A percentile compares a stretch with the other conserved stretches of the same genome.
These are phyloP conservation scores for Epinephelus fuscoguttatus DNA, from an alignment of 2,113 vertebrate species.

Conservation along the genomic window DNA sequence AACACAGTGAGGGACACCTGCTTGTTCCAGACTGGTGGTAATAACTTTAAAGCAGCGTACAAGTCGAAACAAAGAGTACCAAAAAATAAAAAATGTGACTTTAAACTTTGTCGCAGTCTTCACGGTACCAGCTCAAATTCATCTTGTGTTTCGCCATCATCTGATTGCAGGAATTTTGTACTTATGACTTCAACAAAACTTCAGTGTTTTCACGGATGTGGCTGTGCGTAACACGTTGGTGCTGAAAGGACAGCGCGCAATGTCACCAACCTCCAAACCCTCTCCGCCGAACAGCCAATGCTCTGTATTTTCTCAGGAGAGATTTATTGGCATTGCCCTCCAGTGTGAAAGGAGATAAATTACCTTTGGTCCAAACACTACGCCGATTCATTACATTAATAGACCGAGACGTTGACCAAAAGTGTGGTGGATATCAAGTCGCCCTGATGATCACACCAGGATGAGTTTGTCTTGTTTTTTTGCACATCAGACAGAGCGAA, in stretches of 20 bases:
- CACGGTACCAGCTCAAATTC: neutral
- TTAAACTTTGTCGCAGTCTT: neutral
- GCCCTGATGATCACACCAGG: constrained; percentile 5
- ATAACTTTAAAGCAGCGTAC: neutral
- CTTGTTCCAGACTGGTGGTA: neutral
- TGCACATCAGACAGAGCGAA: neutral
- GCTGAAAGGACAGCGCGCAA: constrained; percentile 80
- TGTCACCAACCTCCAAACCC: constrained; percentile 12
- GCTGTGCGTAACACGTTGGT: constrained; percentile 52
- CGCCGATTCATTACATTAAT: neutral
- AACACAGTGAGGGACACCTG: neutral
- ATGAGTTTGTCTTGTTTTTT: neutral
- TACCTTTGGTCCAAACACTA: neutral
- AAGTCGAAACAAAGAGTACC: neutral
- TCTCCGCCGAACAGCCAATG: neutral
- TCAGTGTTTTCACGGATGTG: neutral
- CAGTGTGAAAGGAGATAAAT: neutral
- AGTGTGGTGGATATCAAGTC: neutral
- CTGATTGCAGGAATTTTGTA: neutral
- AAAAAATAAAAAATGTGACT: neutral
- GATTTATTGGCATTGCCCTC: neutral
- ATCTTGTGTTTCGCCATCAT: neutral
- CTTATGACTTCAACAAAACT: neutral
- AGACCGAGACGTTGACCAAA: constrained; percentile 11
- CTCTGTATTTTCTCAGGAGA: neutral